Percentiles rank a stretch among this genome's conserved stretches.
Conservation (phyloP, 2,113 vertebrate species). For the Prinia subflava region DNA sequence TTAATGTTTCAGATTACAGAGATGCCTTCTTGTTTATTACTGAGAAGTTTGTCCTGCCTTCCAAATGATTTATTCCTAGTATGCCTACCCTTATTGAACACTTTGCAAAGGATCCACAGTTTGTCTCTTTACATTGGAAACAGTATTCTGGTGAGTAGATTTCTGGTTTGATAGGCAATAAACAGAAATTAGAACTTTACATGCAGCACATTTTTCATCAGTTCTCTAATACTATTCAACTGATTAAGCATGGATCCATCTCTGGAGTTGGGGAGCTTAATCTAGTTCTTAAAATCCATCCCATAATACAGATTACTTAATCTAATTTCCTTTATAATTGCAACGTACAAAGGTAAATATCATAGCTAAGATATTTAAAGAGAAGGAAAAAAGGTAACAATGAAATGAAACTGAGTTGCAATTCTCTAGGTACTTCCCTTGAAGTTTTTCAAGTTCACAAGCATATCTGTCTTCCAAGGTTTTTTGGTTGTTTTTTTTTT, state of each 20-base stretch:
- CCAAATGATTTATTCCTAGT: neutral
- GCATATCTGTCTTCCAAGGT: neutral
- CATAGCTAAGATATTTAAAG: neutral
- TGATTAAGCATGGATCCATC: neutral
- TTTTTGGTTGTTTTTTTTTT: neutral
- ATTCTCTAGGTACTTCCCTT: neutral
- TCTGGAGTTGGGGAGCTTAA: neutral
- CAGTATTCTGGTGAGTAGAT: neutral
- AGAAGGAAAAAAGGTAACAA: neutral
- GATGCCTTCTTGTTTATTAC: neutral
- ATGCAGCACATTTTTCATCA: neutral
- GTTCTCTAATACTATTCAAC: neutral
- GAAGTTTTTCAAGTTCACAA: neutral
- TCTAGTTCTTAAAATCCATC: neutral
- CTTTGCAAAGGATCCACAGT: neutral
- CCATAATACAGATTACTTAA: neutral
- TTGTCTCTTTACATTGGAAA: neutral
- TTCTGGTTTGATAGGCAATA: neutral
- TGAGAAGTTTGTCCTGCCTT: neutral
- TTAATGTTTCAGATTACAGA: neutral
- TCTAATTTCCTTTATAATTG: neutral
- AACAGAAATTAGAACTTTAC: neutral
- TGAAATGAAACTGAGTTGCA: neutral
- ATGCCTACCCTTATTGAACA: neutral
- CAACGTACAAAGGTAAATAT: neutral